Evolutionary conservation across 1,140 invertebrate genomes (phyloP), one percentile per base, ranked within the genome.

Genomic region (Drosophila parabipectinata): DNA sequence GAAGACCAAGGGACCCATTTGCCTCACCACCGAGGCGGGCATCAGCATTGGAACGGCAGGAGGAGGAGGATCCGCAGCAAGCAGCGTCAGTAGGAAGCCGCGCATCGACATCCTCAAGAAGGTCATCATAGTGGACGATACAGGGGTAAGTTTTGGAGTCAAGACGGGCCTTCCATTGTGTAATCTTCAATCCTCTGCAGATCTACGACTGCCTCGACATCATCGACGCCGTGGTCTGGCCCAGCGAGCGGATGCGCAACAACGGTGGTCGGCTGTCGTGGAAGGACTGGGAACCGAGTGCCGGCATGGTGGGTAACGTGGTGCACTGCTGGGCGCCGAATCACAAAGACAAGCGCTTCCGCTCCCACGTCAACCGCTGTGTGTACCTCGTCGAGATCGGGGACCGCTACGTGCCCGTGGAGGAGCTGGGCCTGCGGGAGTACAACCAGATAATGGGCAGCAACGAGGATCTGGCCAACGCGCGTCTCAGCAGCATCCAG

Each of bases 351-450:
- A 95, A 95, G 0, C 95, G 95, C 73, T 94, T 95, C 48, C 94
- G 98, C 5, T 98, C 97, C 10, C 97, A 98, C 89, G 95, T 98
- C 0, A 97, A 98, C 90, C 96, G 97, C 72, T 97, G 96, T 15
- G 97, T 99, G 39, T 92, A 98, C 1, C 94, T 99, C n/a, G 94
- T 99, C 1, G 96, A 98, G 92, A 97, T 98, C 53, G 97, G 97
- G 4, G 97, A 98, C 77, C 96, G 96, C 77, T 98, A 95, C 92
- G 97, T 99, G 55, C 98, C 98, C 14, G 97, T 99, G 60, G 97
- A 97, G 1, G 97, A 98, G 91, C 94, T 94, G 87, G 97, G 97
- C 48, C 95, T 98, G 7, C 94, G 96, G 71, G 96, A 97, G 53
- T 92, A 92, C 44, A 90, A 91, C 58, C 79, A 90, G 48, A 84